Evolutionary conservation across 2,888 invertebrate genomes (phyloP).

Genomic region (Myopa testacea): DNA sequence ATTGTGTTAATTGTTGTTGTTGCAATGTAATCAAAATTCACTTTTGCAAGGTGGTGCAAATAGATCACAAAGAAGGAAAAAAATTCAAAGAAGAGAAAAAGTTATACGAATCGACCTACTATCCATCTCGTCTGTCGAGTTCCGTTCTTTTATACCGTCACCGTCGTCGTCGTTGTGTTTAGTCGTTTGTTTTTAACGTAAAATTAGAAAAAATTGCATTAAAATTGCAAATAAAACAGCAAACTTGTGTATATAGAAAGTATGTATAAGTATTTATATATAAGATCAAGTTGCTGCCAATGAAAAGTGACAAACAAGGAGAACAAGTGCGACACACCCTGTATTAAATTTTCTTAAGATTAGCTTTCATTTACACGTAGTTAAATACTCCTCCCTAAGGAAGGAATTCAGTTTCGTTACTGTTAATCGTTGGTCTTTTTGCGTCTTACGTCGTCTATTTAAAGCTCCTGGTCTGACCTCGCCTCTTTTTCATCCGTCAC

Average conservation of each 20-base stretch:
- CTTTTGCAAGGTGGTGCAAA: neutral
- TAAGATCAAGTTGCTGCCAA: constrained; percentile 3
- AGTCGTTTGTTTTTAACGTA: neutral
- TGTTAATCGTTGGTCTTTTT: neutral
- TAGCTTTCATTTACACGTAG: neutral
- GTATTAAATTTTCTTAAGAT: constrained; percentile 28
- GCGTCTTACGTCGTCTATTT: neutral
- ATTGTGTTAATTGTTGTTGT: constrained; percentile 16
- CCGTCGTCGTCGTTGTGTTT: constrained; percentile 39
- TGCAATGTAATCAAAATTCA: neutral
- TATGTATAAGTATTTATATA: neutral
- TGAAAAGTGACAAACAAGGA: constrained; percentile 10
- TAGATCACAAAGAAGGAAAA: constrained; percentile 2
- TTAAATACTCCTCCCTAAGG: no score
- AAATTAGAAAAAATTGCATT: constrained; percentile 6
- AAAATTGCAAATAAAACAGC: constrained; percentile 21
- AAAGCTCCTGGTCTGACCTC: constrained; percentile 8
- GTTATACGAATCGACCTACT: constrained; percentile 10
- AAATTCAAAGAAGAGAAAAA: neutral
- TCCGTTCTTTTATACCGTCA: constrained; percentile 46
- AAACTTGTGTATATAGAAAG: constrained; percentile 1
- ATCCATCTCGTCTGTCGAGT: constrained; percentile 49
- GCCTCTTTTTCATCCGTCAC: neutral
- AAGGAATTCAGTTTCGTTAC: neutral
- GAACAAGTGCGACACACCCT: constrained; percentile 43